Conservation (phyloP, 2,888 invertebrate species). For the Yponomeuta cagnagella region DNA sequence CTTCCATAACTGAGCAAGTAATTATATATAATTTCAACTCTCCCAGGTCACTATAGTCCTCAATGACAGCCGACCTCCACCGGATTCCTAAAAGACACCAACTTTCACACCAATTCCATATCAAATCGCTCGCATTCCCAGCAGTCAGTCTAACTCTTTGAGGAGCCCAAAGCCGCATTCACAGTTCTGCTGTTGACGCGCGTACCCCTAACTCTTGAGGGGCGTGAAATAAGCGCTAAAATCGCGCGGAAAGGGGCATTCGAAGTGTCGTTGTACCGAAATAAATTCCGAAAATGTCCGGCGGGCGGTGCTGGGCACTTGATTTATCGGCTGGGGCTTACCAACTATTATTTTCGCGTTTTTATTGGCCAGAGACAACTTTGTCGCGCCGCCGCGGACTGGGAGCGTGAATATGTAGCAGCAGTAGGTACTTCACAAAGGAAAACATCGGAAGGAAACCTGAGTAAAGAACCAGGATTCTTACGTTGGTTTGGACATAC, state of each 20-base stretch:
- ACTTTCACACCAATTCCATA: not conserved
- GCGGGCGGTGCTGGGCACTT: constrained; percentile 41
- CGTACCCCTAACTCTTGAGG: not conserved
- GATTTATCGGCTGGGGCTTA: constrained; percentile 65
- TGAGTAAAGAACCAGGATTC: no score
- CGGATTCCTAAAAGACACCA: not conserved
- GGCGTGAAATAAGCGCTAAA: not conserved
- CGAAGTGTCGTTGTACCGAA: constrained; percentile 27
- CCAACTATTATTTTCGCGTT: constrained; percentile 60
- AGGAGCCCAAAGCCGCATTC: constrained; percentile 8
- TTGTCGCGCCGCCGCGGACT: constrained; percentile 39
- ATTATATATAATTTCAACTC: not conserved
- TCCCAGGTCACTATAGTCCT: not conserved
- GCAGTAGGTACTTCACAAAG: no score
- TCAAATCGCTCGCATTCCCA: constrained; percentile 1
- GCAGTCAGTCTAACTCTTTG: constrained; percentile 7
- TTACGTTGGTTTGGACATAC: no score
- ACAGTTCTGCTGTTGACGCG: not conserved
- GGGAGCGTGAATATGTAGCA: not conserved
- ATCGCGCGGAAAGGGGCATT: not conserved
- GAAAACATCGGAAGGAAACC: no score
- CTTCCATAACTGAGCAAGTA: no score
- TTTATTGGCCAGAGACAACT: constrained; percentile 57
- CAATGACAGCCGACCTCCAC: not conserved
- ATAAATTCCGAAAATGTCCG: constrained; percentile 67